Percentiles rank a stretch among this genome's conserved stretches.
phyloP scores from a whole-genome alignment of 1,140 invertebrate species.

The Ganaspis sp. region DNA sequence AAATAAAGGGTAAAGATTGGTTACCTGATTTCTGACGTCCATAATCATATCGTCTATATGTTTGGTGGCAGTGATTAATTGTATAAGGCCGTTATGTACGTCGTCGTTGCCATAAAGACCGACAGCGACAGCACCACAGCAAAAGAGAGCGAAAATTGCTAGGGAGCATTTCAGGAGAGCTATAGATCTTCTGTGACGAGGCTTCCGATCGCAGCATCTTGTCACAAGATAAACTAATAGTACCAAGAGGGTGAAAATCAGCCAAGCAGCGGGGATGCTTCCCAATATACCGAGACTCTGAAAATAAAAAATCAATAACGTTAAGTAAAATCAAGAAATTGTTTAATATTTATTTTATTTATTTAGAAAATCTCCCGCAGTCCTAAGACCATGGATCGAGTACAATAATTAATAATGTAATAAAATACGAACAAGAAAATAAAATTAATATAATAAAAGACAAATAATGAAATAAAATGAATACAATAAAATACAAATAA shows the following conservation, averaged over 20 bases:
- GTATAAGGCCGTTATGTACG: conserved; percentile 91
- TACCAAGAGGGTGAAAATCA: conserved; percentile 91
- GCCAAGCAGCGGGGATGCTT: conserved; percentile 91
- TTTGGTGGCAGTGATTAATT: conserved; percentile 85
- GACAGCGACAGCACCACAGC: conserved; percentile 85
- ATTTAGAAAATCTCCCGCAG: too few relatives aligned
- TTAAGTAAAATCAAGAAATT: neutral
- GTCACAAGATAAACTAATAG: conserved; percentile 93
- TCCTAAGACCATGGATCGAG: too few relatives aligned
- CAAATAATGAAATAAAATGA: too few relatives aligned
- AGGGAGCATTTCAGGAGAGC: conserved; percentile 89
- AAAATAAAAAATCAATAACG: conserved; percentile 63
- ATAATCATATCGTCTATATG: conserved; percentile 86
- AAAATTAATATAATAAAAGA: too few relatives aligned
- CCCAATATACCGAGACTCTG: conserved; percentile 94
- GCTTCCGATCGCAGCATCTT: conserved; percentile 94
- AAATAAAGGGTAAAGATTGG: too few relatives aligned
- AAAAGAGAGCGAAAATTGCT: conserved; percentile 89
- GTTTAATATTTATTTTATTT: too few relatives aligned
- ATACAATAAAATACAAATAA: too few relatives aligned
- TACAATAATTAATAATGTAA: too few relatives aligned
- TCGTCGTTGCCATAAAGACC: conserved; percentile 96
- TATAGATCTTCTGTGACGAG: conserved; percentile 89
- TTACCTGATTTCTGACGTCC: conserved; percentile 86
- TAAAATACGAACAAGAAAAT: too few relatives aligned